Conservation (phyloP, 1,140 invertebrate species). For the Cydia pomonella region DNA sequence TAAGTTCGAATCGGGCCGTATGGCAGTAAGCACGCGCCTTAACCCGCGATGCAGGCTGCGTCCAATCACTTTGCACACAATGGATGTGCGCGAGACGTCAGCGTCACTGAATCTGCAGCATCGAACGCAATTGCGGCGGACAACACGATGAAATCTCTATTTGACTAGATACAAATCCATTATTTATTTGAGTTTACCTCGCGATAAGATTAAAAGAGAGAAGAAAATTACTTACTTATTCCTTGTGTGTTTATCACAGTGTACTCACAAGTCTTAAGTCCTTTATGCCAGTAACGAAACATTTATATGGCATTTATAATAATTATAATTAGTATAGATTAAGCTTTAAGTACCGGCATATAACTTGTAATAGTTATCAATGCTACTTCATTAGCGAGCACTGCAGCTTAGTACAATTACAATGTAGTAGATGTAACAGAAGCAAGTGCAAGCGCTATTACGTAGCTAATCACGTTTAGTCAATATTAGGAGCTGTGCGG, state of each 20-base stretch:
- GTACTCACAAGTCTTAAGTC: too few relatives aligned
- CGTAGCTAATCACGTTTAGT: background rate
- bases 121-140: conserved; percentile 2
- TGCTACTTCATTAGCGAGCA: too few relatives aligned
- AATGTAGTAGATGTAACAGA: background rate
- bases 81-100: conserved; percentile 4
- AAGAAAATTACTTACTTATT: too few relatives aligned
- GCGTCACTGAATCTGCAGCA: background rate
- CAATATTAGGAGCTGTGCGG: background rate
- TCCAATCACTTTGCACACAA: conserved; percentile 14
- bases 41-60: conserved; percentile 1
- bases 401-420: background rate
- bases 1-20: too few relatives aligned
- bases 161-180: background rate
- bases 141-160: background rate
- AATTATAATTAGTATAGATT: too few relatives aligned
- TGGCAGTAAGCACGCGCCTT: background rate
- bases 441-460: background rate
- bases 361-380: too few relatives aligned
- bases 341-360: too few relatives aligned
- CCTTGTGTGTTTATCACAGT: too few relatives aligned
- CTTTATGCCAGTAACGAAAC: too few relatives aligned
- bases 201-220: too few relatives aligned
- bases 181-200: background rate
- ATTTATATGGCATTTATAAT: too few relatives aligned